These are phyloP conservation scores for Gallinago media DNA, from an alignment of 2,113 vertebrate genomes.

Conservation along the genomic window DNA sequence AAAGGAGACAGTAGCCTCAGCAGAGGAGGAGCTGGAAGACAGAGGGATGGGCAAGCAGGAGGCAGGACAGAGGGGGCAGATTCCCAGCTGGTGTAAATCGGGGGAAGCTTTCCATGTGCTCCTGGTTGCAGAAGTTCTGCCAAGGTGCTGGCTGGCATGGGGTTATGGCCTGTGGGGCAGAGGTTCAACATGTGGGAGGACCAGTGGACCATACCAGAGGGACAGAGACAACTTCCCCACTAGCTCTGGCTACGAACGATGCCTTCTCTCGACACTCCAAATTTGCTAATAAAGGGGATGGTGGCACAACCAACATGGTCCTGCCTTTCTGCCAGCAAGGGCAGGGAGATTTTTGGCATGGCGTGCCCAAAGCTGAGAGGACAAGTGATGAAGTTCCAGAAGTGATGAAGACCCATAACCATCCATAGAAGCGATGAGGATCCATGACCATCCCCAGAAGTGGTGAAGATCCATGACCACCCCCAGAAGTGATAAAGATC, in stretches of 20 bases:
- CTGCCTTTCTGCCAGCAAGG: neutral
- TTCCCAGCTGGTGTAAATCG: neutral
- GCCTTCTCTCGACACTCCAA: neutral
- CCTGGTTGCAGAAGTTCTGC: neutral
- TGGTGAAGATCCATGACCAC: no score
- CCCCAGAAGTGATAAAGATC: no score
- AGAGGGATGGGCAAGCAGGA: neutral
- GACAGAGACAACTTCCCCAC: neutral
- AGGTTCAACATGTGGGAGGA: neutral
- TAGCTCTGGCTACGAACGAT: neutral
- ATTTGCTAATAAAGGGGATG: neutral
- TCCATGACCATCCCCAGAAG: no score
- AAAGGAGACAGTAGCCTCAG: neutral
- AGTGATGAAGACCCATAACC: no score
- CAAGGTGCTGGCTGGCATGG: neutral
- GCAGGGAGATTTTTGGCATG: neutral
- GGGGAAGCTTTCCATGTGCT: neutral
- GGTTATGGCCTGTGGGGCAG: accelerated
- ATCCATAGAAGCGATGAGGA: no score
- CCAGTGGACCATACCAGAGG: neutral
- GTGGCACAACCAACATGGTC: neutral
- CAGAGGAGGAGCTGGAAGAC: neutral
- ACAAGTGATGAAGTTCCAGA: no score
- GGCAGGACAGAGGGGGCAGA: neutral
- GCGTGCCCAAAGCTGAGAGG: neutral